Base-by-base conservation (phyloP, 2,113 vertebrate species). In the Alouatta palliata region DNA sequence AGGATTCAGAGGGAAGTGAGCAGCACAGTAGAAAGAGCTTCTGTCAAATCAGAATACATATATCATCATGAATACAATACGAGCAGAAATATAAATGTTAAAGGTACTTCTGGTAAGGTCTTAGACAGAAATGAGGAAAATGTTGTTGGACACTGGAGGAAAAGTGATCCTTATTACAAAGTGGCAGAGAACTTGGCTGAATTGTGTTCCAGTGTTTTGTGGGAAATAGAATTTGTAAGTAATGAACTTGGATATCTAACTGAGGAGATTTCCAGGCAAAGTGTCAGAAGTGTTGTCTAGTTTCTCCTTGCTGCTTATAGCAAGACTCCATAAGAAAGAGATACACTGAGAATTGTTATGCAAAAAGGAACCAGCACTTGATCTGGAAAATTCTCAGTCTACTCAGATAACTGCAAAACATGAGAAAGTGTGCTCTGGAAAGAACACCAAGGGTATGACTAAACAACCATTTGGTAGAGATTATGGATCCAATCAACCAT, bases 241-340 rank as follows among this genome's bases (percentile, higher is more conserved):
- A 20, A 86, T 76, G 23, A 89, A 82, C 35, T 76, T 91, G 20
- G 25, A 40, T 79, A 76, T 64, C n/a, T 56, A 56, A 35, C 66
- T 91, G 64, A 77, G 45, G 13, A 80, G 40, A 84, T 80, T 80
- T 75, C 30, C 40, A 92, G 87, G 56, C 40, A 87, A 95, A 94
- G 4, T 32, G 0, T 54, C 21, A 40, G 84, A 86, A 32, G 20
- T 54, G 8, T 94, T 19, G 12, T 81, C 32, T 76, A 7, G 32
- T 92, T 95, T 92, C 54, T 76, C 20, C 56, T 93, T 77, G 71
- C 10, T 83, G 64, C 56, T 97, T 93, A 88, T 16, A 68, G 49
- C 88, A 77, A 90, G 68, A 82, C 76, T 52, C 35, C 58, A 88
- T 37, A 91, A 45, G 27, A 85, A 82, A 85, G 40, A 32, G n/a